phyloP scores from a whole-genome alignment of 2,797 vertebrate genomes.

The Acanthurus tractus region DNA sequence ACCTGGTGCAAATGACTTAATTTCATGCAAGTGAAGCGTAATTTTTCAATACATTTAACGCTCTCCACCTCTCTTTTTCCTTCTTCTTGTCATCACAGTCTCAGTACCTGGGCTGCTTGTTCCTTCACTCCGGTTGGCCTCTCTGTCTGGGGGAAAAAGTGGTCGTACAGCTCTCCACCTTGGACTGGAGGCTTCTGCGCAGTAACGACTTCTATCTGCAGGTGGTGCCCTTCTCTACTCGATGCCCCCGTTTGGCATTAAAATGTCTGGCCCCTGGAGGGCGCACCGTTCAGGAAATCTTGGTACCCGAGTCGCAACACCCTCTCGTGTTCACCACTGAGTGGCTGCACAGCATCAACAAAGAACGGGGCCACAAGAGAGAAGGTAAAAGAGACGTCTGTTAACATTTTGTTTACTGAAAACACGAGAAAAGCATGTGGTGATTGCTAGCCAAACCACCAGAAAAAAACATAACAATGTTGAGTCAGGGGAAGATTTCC shows the following conservation, averaged over 20 bases:
- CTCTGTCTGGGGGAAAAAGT: conserved; percentile 92
- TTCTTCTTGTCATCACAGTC: conserved; percentile 78
- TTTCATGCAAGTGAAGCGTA: background rate
- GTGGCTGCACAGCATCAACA: conserved; percentile 94
- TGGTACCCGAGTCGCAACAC: conserved; percentile 90
- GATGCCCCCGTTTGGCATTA: conserved; percentile 90
- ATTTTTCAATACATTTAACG: background rate
- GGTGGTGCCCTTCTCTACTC: conserved; percentile 92
- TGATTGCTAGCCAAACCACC: background rate
- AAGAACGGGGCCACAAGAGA: conserved; percentile 89
- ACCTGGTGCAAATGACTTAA: background rate
- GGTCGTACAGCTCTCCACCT: conserved; percentile 92
- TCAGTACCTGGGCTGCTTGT: conserved; percentile 93
- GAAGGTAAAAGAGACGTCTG: conserved; percentile 74
- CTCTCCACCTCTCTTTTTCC: background rate
- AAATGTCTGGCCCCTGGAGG: conserved; percentile 92
- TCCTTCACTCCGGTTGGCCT: conserved; percentile 94
- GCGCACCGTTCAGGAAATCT: conserved; percentile 90
- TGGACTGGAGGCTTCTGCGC: conserved; percentile 92
- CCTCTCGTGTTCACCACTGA: conserved; percentile 92
- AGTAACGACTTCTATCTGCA: conserved; percentile 95
- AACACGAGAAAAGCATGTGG: background rate
- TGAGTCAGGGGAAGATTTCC: no score
- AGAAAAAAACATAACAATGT: background rate
- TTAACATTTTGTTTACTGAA: background rate